Evolutionary conservation across 1,140 invertebrate genomes (phyloP), one percentile per base, ranked within the genome.

Genomic region (Bursaphelenchus mucronatus): DNA sequence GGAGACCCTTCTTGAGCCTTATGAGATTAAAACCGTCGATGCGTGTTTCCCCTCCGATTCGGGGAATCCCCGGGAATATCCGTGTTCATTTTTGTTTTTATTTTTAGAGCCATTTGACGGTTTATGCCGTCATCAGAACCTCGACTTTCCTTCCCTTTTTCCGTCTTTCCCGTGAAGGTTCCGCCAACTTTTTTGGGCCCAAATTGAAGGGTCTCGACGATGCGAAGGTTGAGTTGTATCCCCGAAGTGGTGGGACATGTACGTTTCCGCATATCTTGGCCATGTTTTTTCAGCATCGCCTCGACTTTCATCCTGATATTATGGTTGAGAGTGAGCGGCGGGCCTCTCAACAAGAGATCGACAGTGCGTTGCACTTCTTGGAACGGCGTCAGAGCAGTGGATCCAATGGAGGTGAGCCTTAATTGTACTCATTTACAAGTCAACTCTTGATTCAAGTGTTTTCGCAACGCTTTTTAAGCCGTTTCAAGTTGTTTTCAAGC

Each of bases 291-390:
- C 57, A 39, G 11, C 57, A 59, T n/a, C 13, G 57, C 11, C 15
- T 11, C 13, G 11, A 13, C 19, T 11, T 59, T 3, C 19, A 43
- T 39, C 57, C 40, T 3, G 57, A 59, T 44, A 50, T 50, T 3
- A 44, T 19, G 13, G 41, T 30, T 1, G 57, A 59, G 40, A 17
- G 40, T 4, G 57, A 59, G 3, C 57, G 57, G 13, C 57, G 57
- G 11, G 30, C 57, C 13, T 59, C 57, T 5, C 57, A 59, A 59
- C 57, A 59, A 50, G 57, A 59, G 40, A 59, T 59, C 41, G 57
- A 13, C 30, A 15, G 54, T 6, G 39, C n/a, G 41, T 13, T 44
- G 19, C 40, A 39, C 19, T 11, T 59, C 41, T 44, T 15, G 45
- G 57, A 59, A 59, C 13, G 57, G 19, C 57, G 57, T 11, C 41